Evolutionary conservation across 2,113 vertebrate genomes (phyloP).

Genomic region (Leptobrachium leishanense): DNA sequence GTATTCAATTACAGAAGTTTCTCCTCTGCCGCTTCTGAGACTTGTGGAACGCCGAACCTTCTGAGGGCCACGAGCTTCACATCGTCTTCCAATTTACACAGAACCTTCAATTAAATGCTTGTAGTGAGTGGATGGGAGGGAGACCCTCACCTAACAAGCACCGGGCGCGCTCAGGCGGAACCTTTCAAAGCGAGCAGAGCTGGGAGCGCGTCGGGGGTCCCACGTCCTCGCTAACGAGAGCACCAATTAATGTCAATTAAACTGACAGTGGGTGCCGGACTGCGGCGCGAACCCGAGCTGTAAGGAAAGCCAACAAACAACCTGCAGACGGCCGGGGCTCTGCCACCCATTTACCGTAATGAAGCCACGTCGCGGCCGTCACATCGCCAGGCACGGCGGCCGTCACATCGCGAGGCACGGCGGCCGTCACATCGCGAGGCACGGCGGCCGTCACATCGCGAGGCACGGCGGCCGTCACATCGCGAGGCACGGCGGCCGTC

Average conservation of each 20-base stretch:
- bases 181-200: not conserved
- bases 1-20: no score
- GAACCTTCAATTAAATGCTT: not conserved
- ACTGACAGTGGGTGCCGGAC: not conserved
- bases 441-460: no score
- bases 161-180: not conserved
- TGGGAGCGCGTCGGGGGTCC: not conserved
- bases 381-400: no score
- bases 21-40: not conserved
- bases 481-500: no score
- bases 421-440: no score
- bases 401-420: no score
- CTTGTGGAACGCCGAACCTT: not conserved
- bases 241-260: constrained; percentile 23
- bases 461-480: no score
- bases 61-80: not conserved
- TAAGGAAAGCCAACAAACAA: not conserved
- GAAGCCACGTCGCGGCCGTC: no score
- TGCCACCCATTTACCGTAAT: no score
- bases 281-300: not conserved
- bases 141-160: not conserved
- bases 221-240: constrained; percentile 3
- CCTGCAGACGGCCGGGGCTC: not conserved
- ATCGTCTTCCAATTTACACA: not conserved
- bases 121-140: not conserved